phyloP scores from a whole-genome alignment of 2,888 invertebrate species.

The Catonia carolina region DNA sequence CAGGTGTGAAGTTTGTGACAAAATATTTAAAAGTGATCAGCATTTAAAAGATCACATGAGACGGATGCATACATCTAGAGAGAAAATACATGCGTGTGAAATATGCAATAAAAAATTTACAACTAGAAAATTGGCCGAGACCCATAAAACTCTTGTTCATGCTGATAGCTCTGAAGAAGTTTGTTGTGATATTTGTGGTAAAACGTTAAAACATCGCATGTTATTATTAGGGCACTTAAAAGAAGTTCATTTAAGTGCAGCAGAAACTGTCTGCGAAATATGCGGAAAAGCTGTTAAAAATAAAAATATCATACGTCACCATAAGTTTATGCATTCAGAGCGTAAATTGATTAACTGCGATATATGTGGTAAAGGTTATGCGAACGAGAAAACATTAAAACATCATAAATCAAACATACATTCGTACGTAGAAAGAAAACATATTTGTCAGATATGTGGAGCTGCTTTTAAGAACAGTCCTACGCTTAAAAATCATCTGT shows the following conservation, averaged over 20 bases:
- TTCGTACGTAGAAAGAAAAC: not conserved
- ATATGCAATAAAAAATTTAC: constrained; percentile 6
- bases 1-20: constrained; percentile 5
- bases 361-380: too few species aligned
- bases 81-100: not conserved
- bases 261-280: too few species aligned
- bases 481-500: not conserved
- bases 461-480: too few species aligned
- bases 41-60: not conserved
- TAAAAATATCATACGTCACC: too few species aligned
- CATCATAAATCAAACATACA: too few species aligned
- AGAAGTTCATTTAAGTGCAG: too few species aligned
- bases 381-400: too few species aligned
- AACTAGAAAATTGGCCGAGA: not conserved
- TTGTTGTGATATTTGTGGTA: constrained; percentile 7
- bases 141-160: not conserved
- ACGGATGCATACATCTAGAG: too few species aligned
- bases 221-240: not conserved
- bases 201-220: not conserved
- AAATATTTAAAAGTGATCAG: not conserved
- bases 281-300: too few species aligned
- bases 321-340: too few species aligned
- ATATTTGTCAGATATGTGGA: not conserved
- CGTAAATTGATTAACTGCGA: too few species aligned
- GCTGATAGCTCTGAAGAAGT: not conserved